Base-by-base conservation (phyloP, 2,113 vertebrate genomes). In the Gopherus flavomarginatus region DNA sequence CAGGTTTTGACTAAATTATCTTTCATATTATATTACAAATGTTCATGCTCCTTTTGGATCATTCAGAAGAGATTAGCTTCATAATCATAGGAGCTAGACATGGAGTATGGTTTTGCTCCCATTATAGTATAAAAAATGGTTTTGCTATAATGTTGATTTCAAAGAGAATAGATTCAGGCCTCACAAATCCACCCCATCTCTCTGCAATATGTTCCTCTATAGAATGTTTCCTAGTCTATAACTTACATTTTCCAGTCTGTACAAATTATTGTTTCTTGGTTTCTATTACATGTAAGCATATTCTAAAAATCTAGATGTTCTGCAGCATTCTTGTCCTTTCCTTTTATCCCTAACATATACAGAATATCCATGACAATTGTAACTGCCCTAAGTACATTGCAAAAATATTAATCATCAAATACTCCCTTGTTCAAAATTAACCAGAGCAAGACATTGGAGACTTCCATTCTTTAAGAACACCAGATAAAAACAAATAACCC, bases 361-460 rank as follows among this genome's bases (percentile, higher is more conserved):
- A 92, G 14, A 27, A 1, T 88, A 95, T 92, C 89, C 93, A 72
- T 89, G 87, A 93, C 35, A 81, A 89, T 90, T 94, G 88, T 29
- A 92, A 56, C 26, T 90, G 90, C 72, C 75, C 85, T 79, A 50
- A 91, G 95, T 85, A 54, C 8, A 53, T 50, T 85, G 31, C 31
- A 89, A 44, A 95, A 95, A 86, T 92, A 93, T 95, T 94, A 94
- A 93, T 90, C 35, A 83, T 54, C 75, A 94, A 95, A 93, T 88
- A 81, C 80, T 75, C 42, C 88, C 49, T 95, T 88, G 26, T 92
- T 88, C 85, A 95, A 90, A 92, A 89, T 92, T 95, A 96, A 95
- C 90, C 88, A 91, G 57, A 94, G 26, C 78, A 69, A 87, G 59
- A 14, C 5, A 91, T 87, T 27, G 69, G 57, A 90, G 87, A 54